Base-by-base conservation (phyloP, 1,140 invertebrate genomes). In the Atta colombica region DNA sequence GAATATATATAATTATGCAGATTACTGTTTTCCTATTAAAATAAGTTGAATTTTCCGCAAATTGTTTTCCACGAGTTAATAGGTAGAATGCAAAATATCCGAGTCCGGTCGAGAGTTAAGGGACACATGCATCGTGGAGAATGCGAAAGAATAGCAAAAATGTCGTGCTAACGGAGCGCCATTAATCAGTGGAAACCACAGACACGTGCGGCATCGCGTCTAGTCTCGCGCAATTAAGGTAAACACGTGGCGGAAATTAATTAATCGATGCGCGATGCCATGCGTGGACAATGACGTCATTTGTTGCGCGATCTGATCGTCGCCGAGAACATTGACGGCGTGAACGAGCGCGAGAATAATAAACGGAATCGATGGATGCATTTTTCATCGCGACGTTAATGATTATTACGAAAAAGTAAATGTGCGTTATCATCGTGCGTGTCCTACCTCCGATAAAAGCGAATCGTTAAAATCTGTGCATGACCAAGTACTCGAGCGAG, bases 141-240 rank as follows among this genome's bases (percentile, higher is more conserved):
- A 74, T 74, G 63, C 25, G 16, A 18, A 69, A 80, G 75, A 65
- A 86, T 60, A 35, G 77, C 16, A 61, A 86, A 81, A 86, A 60
- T 86, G 63, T 51, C 60, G 75, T 16, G 63, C 25, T 81, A 68
- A 80, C 51, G 35, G 85, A 18, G 51, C 39, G 77, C 16, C 55
- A 86, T 86, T 86, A 86, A 82, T 86, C 85, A 82, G 16, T 61
- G 61, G 53, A 16, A 82, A 82, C 85, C 77, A 65, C 85, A 68
- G 31, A 49, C 75, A 63, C 75, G 84, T 81, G 75, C 77, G 82
- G 74, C 82, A 69, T 77, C 74, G 28, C 58, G 74, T 39, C 74
- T 51, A 60, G 51, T 51, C 21, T n/a, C 85, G 63, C 63, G 77
- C 63, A 82, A 86, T 86, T 86, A 86, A 86, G 65, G 85, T 69